Conservation (phyloP, 2,797 vertebrate species). For the Tadarida brasiliensis region DNA sequence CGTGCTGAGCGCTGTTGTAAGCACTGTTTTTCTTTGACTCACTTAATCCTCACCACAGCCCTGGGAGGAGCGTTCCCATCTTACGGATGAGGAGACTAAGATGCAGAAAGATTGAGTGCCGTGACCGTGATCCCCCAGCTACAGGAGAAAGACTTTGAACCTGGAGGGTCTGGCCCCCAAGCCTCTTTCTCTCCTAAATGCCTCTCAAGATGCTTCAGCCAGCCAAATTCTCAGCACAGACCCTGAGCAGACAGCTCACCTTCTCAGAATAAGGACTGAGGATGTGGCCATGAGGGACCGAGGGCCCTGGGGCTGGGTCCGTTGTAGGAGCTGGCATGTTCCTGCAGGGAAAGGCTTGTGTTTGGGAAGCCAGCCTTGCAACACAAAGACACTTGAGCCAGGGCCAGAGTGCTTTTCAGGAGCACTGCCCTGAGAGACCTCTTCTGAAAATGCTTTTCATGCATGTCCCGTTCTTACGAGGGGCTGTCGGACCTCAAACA, state of each 20-base stretch:
- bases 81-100: too few species aligned
- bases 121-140: fast-evolving
- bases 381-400: constrained; percentile 22
- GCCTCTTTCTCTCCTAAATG: not conserved
- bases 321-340: not conserved
- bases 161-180: not conserved
- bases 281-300: not conserved
- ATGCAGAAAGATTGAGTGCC: not conserved
- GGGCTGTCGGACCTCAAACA: not conserved
- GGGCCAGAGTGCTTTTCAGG: not conserved
- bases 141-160: not conserved
- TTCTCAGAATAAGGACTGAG: not conserved
- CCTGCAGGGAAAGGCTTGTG: not conserved
- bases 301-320: not conserved
- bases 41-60: not conserved
- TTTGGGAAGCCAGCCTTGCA: not conserved
- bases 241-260: fast-evolving
- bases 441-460: not conserved
- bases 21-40: not conserved
- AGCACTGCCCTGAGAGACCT: not conserved
- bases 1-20: not conserved
- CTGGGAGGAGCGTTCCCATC: not conserved
- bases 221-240: not conserved
- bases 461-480: not conserved
- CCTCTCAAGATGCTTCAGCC: not conserved